Percentiles rank a stretch among this genome's conserved stretches.
These are phyloP conservation scores for western clawed frog (Xenopus tropicalis) DNA, from an alignment of 2,113 vertebrate genomes.

Conservation along the genomic window DNA sequence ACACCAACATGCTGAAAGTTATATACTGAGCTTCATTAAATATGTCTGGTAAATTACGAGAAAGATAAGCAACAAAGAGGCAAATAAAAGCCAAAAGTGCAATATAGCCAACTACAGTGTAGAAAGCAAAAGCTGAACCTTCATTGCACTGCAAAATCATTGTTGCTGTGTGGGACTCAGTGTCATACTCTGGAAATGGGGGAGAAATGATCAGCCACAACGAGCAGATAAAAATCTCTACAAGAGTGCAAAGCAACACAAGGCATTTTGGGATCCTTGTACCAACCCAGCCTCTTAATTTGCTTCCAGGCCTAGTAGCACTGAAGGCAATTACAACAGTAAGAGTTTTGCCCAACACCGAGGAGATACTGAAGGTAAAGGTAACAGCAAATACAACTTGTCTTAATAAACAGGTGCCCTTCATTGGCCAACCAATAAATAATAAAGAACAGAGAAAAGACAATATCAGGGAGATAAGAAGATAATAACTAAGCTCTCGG, in stretches of 20 bases:
- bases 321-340: no score
- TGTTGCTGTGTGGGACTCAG: background rate
- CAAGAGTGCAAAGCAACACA: background rate
- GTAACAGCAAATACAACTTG: background rate
- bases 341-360: background rate
- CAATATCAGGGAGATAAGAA: background rate
- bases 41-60: background rate
- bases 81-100: background rate
- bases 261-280: background rate
- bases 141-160: background rate
- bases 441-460: background rate
- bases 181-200: background rate
- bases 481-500: background rate
- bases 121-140: background rate
- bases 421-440: background rate
- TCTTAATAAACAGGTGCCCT: background rate
- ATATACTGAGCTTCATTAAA: conserved; percentile 3
- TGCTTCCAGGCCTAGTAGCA: no score
- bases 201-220: no score
- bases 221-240: no score
- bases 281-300: no score
- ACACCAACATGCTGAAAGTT: background rate
- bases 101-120: background rate
- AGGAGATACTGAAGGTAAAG: background rate
- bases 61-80: background rate